Evolutionary conservation across 2,888 invertebrate species (phyloP).

Genomic region (Acronicta psi): DNA sequence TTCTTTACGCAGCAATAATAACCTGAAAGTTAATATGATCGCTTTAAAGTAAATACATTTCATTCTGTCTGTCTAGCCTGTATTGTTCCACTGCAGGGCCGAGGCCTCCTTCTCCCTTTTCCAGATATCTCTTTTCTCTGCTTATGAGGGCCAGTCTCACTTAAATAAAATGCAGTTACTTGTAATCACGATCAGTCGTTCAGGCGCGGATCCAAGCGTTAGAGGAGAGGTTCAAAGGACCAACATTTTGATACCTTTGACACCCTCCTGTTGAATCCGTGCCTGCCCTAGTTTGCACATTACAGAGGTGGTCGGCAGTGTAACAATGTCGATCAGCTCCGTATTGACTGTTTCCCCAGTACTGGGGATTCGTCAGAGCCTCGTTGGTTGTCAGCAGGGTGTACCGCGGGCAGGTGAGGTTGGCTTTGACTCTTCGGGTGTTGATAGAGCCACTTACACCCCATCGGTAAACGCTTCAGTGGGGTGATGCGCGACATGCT

Average conservation of each 20-base stretch:
- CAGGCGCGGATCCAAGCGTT: neutral
- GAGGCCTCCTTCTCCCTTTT: no score
- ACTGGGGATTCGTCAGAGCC: conserved; percentile 28
- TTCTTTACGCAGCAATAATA: no score
- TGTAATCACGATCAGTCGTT: neutral
- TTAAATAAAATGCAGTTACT: neutral
- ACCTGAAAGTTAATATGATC: no score
- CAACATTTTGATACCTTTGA: conserved; percentile 20
- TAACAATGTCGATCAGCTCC: no score
- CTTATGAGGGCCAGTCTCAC: no score
- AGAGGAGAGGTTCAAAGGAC: neutral
- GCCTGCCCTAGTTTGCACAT: conserved; percentile 2
- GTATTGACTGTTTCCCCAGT: no score
- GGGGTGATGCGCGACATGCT: neutral
- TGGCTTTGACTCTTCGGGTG: conserved; percentile 23
- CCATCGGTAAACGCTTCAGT: conserved; percentile 6
- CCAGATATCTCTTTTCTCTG: no score
- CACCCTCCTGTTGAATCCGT: conserved; percentile 25
- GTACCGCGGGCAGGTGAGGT: conserved; percentile 42
- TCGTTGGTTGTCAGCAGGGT: conserved; percentile 38
- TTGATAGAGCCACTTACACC: conserved; percentile 33
- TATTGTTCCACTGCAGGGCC: no score
- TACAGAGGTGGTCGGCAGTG: no score
- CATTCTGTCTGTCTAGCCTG: no score
- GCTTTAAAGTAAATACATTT: neutral